Percentiles rank a stretch among this genome's conserved stretches.
Evolutionary conservation across 2,113 vertebrate species (phyloP).

Genomic region (Speoplatyrhinus poulsoni): DNA sequence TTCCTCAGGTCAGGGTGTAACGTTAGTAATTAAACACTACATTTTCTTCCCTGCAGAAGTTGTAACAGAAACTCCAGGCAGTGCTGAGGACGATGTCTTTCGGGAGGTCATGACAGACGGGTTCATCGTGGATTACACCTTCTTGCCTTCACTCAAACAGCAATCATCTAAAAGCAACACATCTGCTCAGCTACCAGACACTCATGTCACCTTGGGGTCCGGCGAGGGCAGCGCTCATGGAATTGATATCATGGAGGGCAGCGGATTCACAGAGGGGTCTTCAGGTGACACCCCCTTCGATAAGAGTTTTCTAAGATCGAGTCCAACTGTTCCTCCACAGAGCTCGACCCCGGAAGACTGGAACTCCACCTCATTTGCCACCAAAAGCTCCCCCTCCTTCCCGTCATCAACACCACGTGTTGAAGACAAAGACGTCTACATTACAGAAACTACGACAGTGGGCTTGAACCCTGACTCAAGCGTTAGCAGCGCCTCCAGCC

Average conservation of each 20-base stretch:
- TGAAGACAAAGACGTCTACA: background rate
- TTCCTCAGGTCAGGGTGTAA: constrained; percentile 23
- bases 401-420: background rate
- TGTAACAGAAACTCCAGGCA: constrained; percentile 18
- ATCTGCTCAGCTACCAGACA: background rate
- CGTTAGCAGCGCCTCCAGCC: background rate
- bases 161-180: constrained; percentile 10
- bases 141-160: background rate
- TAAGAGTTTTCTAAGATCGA: background rate
- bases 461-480: background rate
- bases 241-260: constrained; percentile 15
- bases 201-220: background rate
- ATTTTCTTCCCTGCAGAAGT: constrained; percentile 42
- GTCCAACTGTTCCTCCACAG: background rate
- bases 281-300: no score
- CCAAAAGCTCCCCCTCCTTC: background rate
- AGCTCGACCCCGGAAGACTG: background rate
- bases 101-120: constrained; percentile 45
- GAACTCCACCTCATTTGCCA: background rate
- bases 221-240: background rate
- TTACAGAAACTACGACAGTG: background rate
- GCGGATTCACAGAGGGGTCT: background rate
- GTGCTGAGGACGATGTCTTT: constrained; percentile 29
- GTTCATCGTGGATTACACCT: constrained; percentile 19
- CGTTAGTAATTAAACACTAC: constrained; percentile 37